Percentiles rank a stretch among this genome's conserved stretches.
These are phyloP conservation scores for Haemorhous mexicanus DNA, from an alignment of 2,113 vertebrate genomes.

Conservation along the genomic window DNA sequence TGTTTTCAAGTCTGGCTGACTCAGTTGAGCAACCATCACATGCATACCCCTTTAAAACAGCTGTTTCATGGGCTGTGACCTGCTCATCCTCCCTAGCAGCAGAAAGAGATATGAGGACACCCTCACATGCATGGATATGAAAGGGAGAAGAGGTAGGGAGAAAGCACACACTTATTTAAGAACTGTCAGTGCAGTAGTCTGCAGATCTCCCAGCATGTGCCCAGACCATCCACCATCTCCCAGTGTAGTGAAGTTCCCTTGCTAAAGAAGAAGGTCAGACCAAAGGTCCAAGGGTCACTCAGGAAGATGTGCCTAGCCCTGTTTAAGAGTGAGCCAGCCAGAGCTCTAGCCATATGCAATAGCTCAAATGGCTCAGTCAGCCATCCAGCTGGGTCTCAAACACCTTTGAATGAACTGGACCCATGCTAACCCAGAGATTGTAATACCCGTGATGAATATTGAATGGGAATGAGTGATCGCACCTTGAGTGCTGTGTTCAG, in stretches of 20 bases:
- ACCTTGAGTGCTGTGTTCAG: neutral
- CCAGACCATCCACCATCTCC: neutral
- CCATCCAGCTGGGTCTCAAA: neutral
- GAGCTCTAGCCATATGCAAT: neutral
- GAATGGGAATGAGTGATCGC: fast-evolving
- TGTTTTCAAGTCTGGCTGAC: neutral
- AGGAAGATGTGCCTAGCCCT: neutral
- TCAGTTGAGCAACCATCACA: neutral
- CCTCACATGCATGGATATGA: fast-evolving
- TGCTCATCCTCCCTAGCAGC: neutral
- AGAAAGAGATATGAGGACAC: neutral
- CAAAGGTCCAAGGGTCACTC: neutral
- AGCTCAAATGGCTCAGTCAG: fast-evolving
- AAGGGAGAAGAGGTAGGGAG: neutral
- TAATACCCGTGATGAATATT: fast-evolving
- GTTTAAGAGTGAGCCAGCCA: neutral
- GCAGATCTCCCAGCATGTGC: fast-evolving
- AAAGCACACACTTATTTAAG: neutral
- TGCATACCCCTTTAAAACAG: fast-evolving
- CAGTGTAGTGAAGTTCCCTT: neutral
- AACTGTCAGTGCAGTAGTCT: fast-evolving
- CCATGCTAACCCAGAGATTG: fast-evolving
- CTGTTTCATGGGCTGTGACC: neutral
- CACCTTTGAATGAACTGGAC: neutral
- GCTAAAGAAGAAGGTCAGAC: neutral